Evolutionary conservation across 2,113 vertebrate genomes (phyloP).

Genomic region (Chamaea fasciata): DNA sequence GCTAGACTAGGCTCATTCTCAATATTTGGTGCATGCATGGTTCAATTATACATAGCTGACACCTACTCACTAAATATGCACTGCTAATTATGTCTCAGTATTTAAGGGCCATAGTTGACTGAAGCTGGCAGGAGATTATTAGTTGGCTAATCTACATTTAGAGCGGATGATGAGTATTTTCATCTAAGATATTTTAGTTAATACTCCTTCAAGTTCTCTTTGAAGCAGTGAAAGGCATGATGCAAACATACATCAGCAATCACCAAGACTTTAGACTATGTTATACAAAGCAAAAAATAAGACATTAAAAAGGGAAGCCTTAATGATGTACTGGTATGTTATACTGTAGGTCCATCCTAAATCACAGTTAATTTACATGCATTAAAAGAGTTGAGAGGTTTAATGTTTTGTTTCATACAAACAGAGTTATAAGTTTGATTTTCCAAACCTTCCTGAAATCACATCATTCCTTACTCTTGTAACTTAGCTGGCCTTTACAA

Average conservation of each 20-base stretch:
- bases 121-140: slow-evolving; percentile 31
- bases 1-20: not conserved
- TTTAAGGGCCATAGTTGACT: slow-evolving; percentile 1
- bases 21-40: not conserved
- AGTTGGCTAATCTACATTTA: slow-evolving; percentile 44
- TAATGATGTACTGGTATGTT: not conserved
- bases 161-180: slow-evolving; percentile 40
- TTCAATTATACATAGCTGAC: not conserved
- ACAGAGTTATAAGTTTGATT: not conserved
- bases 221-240: not conserved
- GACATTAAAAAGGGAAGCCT: not conserved
- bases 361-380: not conserved
- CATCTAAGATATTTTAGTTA: slow-evolving; percentile 16
- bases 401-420: not conserved
- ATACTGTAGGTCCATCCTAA: not conserved
- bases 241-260: not conserved
- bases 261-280: not conserved
- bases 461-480: not conserved
- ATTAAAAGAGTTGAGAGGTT: not conserved
- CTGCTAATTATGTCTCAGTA: slow-evolving; percentile 33
- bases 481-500: not conserved
- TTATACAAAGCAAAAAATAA: not conserved
- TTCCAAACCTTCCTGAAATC: not conserved
- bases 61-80: not conserved
- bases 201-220: not conserved